Conservation (phyloP, 2,888 invertebrate species). For the Lasioglossum calceatum region DNA sequence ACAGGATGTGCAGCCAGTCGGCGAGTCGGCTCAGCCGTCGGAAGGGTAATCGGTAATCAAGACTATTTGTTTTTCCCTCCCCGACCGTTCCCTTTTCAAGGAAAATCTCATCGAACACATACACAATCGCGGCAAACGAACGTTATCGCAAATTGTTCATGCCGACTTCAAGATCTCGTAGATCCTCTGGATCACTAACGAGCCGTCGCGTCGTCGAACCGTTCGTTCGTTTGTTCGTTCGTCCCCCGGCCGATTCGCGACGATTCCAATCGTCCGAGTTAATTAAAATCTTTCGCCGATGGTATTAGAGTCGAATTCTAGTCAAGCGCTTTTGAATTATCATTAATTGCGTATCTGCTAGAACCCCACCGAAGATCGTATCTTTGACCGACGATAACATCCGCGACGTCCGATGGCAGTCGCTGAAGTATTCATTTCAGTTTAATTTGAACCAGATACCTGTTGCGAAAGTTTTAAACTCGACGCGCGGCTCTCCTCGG, state of each 20-base stretch:
- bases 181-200: neutral
- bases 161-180: neutral
- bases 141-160: neutral
- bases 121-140: neutral
- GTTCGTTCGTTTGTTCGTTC: neutral
- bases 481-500: neutral
- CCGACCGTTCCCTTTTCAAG: neutral
- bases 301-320: neutral
- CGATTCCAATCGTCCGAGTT: neutral
- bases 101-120: slow-evolving; percentile 7
- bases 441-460: neutral
- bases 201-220: neutral
- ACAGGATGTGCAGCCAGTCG: slow-evolving; percentile 37
- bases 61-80: slow-evolving; percentile 3
- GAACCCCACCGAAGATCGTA: neutral
- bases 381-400: neutral
- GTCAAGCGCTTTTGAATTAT: neutral
- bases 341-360: neutral
- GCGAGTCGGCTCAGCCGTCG: slow-evolving; percentile 39
- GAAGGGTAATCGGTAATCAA: slow-evolving; percentile 17
- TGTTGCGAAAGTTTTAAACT: slow-evolving; percentile 7
- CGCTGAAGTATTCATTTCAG: neutral
- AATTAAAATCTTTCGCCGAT: neutral
- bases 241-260: neutral
- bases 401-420: neutral